Conservation (phyloP, 2,113 vertebrate genomes). For the Ginglymostoma cirratum region DNA sequence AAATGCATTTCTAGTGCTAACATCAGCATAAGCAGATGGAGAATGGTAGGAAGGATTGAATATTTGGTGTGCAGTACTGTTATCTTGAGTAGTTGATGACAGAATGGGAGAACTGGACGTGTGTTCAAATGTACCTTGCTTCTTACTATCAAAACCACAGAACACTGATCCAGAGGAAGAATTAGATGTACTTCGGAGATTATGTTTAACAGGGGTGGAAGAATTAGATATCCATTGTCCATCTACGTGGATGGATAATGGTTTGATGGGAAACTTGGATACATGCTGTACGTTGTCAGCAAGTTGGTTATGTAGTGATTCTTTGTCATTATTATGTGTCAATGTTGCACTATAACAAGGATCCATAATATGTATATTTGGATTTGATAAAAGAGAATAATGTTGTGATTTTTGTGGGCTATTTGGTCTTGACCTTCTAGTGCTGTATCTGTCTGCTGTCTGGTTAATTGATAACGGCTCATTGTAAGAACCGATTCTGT, state of each 20-base stretch:
- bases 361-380: background rate
- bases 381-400: background rate
- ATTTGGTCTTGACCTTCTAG: slow-evolving; percentile 12
- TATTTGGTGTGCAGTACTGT: background rate
- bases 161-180: background rate
- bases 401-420: background rate
- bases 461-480: background rate
- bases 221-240: background rate
- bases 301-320: background rate
- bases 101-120: background rate
- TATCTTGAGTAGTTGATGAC: background rate
- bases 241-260: background rate
- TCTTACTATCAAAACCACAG: background rate
- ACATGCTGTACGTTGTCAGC: background rate
- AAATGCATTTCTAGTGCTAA: background rate
- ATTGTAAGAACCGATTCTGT: background rate
- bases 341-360: background rate
- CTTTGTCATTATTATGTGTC: background rate
- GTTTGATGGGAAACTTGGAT: background rate
- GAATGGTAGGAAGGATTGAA: background rate
- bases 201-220: background rate
- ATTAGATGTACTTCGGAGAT: background rate
- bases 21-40: background rate
- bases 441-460: background rate
- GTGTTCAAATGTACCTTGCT: background rate